Evolutionary conservation across 1,140 invertebrate species (phyloP).

Genomic region (Euura lappo): DNA sequence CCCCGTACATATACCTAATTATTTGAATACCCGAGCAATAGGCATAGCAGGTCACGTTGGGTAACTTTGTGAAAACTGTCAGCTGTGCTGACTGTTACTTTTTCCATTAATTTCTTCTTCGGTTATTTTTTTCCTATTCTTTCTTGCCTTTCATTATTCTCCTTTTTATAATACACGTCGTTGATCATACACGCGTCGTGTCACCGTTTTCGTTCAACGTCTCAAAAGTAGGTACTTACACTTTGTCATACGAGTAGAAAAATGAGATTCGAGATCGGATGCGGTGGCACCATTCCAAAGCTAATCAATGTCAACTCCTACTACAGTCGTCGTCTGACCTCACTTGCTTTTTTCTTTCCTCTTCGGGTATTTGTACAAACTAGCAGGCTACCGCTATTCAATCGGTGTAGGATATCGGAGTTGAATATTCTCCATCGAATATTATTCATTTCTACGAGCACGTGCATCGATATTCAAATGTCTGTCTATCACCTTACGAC

Average conservation of each 20-base stretch:
- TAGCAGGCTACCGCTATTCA: too few species aligned
- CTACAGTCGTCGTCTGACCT: conserved; percentile 12
- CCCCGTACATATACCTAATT: too few species aligned
- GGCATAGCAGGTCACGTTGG: background rate
- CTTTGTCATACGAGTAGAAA: background rate
- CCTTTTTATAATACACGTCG: background rate
- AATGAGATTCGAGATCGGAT: background rate
- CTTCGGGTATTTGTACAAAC: too few species aligned
- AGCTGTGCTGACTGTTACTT: background rate
- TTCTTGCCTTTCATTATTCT: background rate
- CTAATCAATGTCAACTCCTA: conserved; percentile 7
- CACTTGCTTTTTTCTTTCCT: background rate
- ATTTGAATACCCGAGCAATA: too few species aligned
- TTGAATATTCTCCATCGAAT: background rate
- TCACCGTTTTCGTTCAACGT: background rate
- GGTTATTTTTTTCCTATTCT: background rate
- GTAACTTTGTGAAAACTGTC: background rate
- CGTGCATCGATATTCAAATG: background rate
- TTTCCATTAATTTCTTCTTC: background rate
- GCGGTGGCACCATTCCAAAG: background rate
- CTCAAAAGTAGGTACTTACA: too few species aligned
- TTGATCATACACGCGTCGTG: background rate
- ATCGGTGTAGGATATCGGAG: too few species aligned
- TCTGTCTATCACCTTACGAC: background rate
- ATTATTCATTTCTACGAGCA: background rate